phyloP scores from a whole-genome alignment of 2,888 invertebrate species.

The Chesias legatella region DNA sequence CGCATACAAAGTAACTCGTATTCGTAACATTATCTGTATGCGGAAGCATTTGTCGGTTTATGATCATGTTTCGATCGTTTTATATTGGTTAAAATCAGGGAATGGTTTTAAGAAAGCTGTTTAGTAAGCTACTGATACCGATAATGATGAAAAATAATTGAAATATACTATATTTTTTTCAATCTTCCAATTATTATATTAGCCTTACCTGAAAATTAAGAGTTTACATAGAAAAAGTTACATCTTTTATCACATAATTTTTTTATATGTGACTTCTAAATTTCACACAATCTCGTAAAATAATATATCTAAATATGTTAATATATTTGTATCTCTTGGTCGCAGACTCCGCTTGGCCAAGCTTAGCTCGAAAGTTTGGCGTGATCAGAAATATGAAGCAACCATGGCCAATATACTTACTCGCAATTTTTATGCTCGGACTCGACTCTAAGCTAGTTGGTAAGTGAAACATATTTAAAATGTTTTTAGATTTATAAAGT shows the following conservation, averaged over 20 bases:
- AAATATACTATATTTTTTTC: too few relatives aligned
- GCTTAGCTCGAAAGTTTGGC: conserved; percentile 19
- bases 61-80: conserved; percentile 20
- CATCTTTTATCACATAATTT: too few relatives aligned
- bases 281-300: conserved; percentile 18
- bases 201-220: too few relatives aligned
- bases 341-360: conserved; percentile 44
- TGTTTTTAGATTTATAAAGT: too few relatives aligned
- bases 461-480: too few relatives aligned
- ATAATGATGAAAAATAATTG: too few relatives aligned
- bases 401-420: conserved; percentile 58
- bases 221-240: too few relatives aligned
- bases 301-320: conserved; percentile 18
- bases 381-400: conserved; percentile 61
- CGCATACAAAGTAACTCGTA: conserved; percentile 37
- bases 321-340: conserved; percentile 31
- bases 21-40: conserved; percentile 36
- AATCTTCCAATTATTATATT: too few relatives aligned
- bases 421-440: conserved; percentile 65
- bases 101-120: neutral
- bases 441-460: conserved; percentile 69
- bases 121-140: too few relatives aligned
- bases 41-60: conserved; percentile 24
- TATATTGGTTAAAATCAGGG: conserved; percentile 11
- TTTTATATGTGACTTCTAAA: too few relatives aligned